Conservation (phyloP, 2,113 vertebrate genomes). For the Caracal caracal region DNA sequence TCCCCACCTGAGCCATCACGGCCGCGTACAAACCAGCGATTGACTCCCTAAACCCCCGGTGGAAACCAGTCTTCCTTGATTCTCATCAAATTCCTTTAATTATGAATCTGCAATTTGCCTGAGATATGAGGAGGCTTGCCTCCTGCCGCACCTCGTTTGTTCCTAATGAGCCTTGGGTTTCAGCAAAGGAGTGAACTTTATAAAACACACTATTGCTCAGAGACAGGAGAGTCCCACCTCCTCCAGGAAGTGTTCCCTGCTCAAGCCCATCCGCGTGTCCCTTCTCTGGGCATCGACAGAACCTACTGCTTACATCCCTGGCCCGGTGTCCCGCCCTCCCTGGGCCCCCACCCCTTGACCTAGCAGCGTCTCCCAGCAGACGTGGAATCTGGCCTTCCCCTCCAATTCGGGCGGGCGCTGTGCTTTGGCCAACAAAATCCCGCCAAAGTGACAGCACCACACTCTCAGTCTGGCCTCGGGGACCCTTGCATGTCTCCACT, state of each 20-base stretch:
- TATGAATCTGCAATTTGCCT: conserved; percentile 20
- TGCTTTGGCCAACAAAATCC: not conserved
- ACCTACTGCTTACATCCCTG: accelerated
- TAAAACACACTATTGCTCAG: not conserved
- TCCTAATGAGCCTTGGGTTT: not conserved
- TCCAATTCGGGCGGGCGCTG: accelerated
- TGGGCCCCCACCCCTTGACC: accelerated
- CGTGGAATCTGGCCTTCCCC: accelerated
- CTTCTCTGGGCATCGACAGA: too few relatives aligned
- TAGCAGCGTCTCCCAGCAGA: accelerated
- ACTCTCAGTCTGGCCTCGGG: not conserved
- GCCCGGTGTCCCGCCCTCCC: accelerated
- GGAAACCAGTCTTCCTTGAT: conserved; percentile 57
- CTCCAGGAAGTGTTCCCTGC: not conserved
- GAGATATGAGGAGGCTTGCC: not conserved
- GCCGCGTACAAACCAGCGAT: not conserved
- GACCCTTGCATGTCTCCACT: accelerated
- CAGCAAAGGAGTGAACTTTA: not conserved
- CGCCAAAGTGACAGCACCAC: not conserved
- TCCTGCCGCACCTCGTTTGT: not conserved
- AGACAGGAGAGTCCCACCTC: not conserved
- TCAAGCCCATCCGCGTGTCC: accelerated
- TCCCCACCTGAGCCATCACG: accelerated
- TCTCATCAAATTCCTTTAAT: conserved; percentile 71
- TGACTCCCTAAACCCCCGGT: conserved; percentile 57